These are phyloP conservation scores for Hyperoplus lanceolatus DNA, from an alignment of 2,797 vertebrate genomes.

Conservation along the genomic window DNA sequence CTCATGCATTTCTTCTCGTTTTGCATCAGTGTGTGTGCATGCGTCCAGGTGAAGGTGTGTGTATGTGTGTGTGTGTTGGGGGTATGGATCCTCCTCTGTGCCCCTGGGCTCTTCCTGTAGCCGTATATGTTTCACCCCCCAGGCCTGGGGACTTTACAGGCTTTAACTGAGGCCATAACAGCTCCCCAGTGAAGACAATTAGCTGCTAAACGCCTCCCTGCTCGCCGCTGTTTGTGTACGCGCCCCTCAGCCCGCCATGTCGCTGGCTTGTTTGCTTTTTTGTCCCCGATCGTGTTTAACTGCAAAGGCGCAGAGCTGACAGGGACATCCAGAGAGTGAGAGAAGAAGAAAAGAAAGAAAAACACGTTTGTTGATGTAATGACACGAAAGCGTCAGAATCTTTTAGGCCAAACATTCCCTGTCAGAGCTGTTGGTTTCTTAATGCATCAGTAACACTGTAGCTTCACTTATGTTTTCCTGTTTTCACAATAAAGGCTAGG, in stretches of 20 bases:
- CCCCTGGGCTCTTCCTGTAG: conserved; percentile 86
- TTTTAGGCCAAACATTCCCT: not conserved
- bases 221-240: conserved; percentile 78
- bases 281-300: conserved; percentile 42
- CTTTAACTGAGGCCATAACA: conserved; percentile 76
- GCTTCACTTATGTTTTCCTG: not conserved
- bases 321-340: conserved; percentile 12
- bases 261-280: conserved; percentile 64
- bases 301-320: not conserved
- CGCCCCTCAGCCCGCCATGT: conserved; percentile 31
- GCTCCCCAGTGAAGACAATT: conserved; percentile 84
- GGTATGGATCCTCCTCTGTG: conserved; percentile 46
- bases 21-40: conserved; percentile 39
- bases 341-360: conserved; percentile 15
- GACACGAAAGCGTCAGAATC: not conserved
- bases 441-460: not conserved
- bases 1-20: conserved; percentile 50
- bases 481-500: conserved; percentile 10
- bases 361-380: conserved; percentile 24
- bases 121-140: conserved; percentile 74
- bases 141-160: conserved; percentile 67
- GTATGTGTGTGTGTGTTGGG: conserved; percentile 28
- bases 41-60: conserved; percentile 48
- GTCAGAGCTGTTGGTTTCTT: not conserved
- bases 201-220: conserved; percentile 80